Conservation (phyloP, 2,113 vertebrate species). For the Rhinoptilus africanus region DNA sequence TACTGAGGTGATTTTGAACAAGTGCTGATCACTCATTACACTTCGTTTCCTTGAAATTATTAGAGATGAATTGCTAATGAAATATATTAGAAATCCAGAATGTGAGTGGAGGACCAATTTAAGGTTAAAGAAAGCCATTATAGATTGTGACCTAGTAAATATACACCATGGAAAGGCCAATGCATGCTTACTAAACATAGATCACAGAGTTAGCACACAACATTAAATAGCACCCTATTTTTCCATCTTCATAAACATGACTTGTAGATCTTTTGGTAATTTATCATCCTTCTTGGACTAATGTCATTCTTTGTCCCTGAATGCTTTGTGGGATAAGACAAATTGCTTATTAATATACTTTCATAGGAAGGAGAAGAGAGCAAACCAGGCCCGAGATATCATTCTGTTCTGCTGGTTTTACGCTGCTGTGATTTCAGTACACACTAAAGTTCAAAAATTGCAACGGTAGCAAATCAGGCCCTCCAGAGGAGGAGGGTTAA, state of each 20-base stretch:
- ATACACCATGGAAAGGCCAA: not conserved
- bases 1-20: not conserved
- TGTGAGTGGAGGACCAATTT: not conserved
- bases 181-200: not conserved
- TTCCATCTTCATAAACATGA: not conserved
- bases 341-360: slow-evolving; percentile 20
- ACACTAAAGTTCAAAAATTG: not conserved
- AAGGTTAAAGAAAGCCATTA: not conserved
- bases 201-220: not conserved
- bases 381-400: not conserved
- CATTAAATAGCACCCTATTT: not conserved
- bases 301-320: not conserved
- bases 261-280: not conserved
- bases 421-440: not conserved
- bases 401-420: not conserved
- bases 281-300: slow-evolving; percentile 10
- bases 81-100: not conserved
- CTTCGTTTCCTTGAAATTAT: not conserved
- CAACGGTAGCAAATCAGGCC: not conserved
- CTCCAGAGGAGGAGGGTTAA: not conserved
- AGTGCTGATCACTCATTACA: not conserved
- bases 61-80: not conserved
- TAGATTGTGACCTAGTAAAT: not conserved
- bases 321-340: not conserved
- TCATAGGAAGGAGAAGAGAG: not conserved